phyloP scores from a whole-genome alignment of 2,113 vertebrate genomes.

The Hipposideros armiger region DNA sequence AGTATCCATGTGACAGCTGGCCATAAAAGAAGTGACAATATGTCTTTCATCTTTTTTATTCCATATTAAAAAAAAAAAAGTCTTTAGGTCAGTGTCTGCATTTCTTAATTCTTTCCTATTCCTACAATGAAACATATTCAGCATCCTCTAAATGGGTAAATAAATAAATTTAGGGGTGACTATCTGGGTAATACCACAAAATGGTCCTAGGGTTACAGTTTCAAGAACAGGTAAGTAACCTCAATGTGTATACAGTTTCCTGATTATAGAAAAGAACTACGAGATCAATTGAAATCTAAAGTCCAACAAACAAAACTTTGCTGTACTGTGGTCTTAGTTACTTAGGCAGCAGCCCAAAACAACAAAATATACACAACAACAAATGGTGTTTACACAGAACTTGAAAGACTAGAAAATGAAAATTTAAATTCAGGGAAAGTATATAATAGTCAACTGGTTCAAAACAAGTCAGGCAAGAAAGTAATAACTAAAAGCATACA shows the following conservation, averaged over 20 bases:
- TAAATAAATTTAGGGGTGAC: background rate
- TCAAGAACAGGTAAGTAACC: background rate
- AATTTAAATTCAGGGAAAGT: constrained; percentile 45
- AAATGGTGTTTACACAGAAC: background rate
- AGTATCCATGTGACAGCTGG: background rate
- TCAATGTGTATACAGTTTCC: background rate
- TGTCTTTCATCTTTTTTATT: background rate
- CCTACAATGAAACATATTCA: background rate
- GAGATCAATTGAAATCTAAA: background rate
- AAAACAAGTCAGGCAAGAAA: constrained; percentile 35
- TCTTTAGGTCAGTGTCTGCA: background rate
- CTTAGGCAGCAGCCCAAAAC: background rate
- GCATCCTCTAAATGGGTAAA: background rate
- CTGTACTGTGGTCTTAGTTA: background rate
- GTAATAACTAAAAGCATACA: constrained; percentile 21
- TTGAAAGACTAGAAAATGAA: constrained; percentile 5
- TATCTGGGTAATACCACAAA: background rate
- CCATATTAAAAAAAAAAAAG: background rate
- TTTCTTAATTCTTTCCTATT: background rate
- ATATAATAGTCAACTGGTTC: constrained; percentile 23
- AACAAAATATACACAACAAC: background rate
- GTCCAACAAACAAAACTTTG: background rate
- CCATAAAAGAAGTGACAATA: background rate
- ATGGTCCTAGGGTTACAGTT: background rate
- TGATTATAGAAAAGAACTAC: background rate